Conservation (phyloP, 2,888 invertebrate genomes). For the Aproaerema taeniolella region DNA sequence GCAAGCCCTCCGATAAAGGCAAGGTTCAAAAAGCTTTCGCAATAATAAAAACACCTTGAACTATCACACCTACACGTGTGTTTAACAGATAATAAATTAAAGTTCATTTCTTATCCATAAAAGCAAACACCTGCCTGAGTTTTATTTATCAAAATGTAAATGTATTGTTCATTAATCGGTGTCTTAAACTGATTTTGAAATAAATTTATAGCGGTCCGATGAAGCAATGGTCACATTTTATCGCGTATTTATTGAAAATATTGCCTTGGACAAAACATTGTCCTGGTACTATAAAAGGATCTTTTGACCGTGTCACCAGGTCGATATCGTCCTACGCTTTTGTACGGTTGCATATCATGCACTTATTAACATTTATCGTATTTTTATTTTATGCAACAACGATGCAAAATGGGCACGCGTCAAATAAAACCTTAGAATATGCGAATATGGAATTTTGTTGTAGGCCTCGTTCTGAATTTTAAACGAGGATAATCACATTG, state of each 20-base stretch:
- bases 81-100: no score
- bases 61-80: no score
- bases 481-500: neutral
- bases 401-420: constrained; percentile 8
- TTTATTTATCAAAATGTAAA: neutral
- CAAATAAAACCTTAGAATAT: constrained; percentile 12
- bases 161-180: no score
- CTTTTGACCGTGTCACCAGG: constrained; percentile 6
- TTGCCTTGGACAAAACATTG: constrained; percentile 1
- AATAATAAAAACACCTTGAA: neutral
- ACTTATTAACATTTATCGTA: constrained; percentile 2
- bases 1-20: no score
- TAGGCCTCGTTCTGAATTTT: constrained; percentile 21
- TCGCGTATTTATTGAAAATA: constrained; percentile 7
- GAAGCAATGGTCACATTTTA: constrained; percentile 15
- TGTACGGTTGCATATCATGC: constrained; percentile 14
- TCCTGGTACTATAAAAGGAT: neutral
- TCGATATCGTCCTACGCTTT: constrained; percentile 11
- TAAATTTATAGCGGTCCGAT: constrained; percentile 16
- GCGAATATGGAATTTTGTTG: constrained; percentile 6
- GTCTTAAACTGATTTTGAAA: constrained; percentile 22
- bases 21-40: neutral
- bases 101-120: no score
- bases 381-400: constrained; percentile 13
- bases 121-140: no score